Percentiles rank a stretch among this genome's conserved stretches.
Conservation (phyloP, 2,113 vertebrate species). For the Bubo blakistoni region DNA sequence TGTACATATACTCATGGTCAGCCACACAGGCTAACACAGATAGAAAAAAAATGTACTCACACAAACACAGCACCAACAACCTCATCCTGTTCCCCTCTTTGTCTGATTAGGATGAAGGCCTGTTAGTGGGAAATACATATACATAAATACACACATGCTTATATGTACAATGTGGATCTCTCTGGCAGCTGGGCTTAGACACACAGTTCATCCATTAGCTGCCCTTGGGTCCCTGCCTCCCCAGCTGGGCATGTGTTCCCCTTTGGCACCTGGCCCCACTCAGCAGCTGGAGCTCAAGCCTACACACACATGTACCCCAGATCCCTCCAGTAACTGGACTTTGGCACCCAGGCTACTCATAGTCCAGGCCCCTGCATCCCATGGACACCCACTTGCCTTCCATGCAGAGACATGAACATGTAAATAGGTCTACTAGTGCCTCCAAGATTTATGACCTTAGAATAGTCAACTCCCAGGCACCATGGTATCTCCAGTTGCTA, state of each 20-base stretch:
- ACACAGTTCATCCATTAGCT: not conserved
- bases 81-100: not conserved
- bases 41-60: not conserved
- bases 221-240: not conserved
- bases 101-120: not conserved
- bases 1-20: not conserved
- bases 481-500: not conserved
- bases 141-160: not conserved
- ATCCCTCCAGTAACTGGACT: not conserved
- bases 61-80: not conserved
- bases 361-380: not conserved
- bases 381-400: not conserved
- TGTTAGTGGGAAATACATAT: not conserved
- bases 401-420: not conserved
- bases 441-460: not conserved
- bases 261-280: not conserved
- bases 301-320: not conserved
- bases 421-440: too few relatives aligned
- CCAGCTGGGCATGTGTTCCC: not conserved
- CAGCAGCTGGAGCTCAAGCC: not conserved
- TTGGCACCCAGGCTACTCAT: fast-evolving
- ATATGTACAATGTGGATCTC: not conserved
- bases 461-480: not conserved
- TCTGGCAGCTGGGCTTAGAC: not conserved
- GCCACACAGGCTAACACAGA: not conserved